These are phyloP conservation scores for Smutsia gigantea DNA, from an alignment of 2,797 vertebrate genomes.

Conservation along the genomic window DNA sequence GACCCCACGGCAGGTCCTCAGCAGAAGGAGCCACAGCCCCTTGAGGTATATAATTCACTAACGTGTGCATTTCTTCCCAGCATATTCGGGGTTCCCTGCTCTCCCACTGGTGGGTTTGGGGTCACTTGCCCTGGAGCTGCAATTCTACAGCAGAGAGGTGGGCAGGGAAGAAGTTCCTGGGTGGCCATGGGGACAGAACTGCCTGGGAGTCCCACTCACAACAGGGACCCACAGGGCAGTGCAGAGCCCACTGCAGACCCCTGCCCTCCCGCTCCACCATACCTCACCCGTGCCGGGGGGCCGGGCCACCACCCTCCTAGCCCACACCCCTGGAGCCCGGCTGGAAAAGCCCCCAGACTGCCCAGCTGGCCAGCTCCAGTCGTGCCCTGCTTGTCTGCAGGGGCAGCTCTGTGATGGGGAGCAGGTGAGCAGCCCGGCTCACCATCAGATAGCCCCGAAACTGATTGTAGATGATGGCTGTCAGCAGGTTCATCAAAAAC, in stretches of 20 bases:
- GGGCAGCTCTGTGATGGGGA: neutral
- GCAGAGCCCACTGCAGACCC: neutral
- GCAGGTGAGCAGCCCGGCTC: slow-evolving; percentile 60
- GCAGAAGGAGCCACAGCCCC: neutral
- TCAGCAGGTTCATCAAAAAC: slow-evolving; percentile 97
- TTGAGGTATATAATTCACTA: rapidly evolving
- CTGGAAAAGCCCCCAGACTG: neutral
- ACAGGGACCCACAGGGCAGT: neutral
- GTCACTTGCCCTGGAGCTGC: rapidly evolving
- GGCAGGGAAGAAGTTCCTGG: too few species aligned
- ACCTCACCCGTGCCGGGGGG: neutral
- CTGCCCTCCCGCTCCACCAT: rapidly evolving
- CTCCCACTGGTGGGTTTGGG: rapidly evolving
- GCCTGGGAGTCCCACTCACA: neutral
- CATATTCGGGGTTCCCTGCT: rapidly evolving
- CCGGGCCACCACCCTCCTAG: neutral
- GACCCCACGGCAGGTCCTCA: too few species aligned
- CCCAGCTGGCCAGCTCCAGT: neutral
- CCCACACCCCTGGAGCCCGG: neutral
- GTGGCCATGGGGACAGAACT: neutral
- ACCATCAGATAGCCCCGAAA: slow-evolving; percentile 98
- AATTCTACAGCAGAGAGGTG: neutral
- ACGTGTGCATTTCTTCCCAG: rapidly evolving
- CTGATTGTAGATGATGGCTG: slow-evolving; percentile 98
- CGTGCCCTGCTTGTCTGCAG: neutral